Conservation (phyloP, 2,888 invertebrate species). For the Petrolisthes manimaculis region DNA sequence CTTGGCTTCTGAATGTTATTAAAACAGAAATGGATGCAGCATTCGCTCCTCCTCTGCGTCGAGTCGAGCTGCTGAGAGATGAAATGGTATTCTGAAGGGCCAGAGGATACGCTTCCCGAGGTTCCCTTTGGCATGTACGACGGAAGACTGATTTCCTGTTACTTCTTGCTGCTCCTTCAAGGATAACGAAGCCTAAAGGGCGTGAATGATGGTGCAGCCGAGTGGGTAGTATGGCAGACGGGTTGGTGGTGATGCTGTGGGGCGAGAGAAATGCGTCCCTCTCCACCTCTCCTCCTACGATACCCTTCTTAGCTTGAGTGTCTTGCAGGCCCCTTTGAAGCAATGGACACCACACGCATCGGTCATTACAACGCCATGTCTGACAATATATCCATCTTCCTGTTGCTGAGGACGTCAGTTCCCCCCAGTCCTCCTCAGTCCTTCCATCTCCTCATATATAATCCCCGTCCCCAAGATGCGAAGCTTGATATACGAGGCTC, state of each 20-base stretch:
- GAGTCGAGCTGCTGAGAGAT: constrained; percentile 55
- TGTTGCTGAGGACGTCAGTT: constrained; percentile 29
- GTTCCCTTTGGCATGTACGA: constrained; percentile 54
- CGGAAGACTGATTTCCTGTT: constrained; percentile 61
- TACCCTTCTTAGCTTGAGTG: constrained; percentile 26
- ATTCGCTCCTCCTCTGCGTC: constrained; percentile 52
- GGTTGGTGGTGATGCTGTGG: constrained; percentile 16
- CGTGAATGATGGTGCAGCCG: constrained; percentile 49
- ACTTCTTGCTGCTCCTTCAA: constrained; percentile 60
- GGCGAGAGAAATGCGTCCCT: constrained; percentile 21
- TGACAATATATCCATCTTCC: constrained; percentile 43
- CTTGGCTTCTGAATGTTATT: constrained; percentile 62
- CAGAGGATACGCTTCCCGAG: constrained; percentile 44
- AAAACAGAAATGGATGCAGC: constrained; percentile 60
- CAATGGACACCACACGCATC: constrained; percentile 29
- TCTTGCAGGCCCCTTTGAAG: constrained; percentile 35
- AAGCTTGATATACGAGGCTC: constrained; percentile 30
- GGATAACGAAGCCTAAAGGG: constrained; percentile 61
- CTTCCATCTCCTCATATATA: constrained; percentile 30
- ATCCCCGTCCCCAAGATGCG: constrained; percentile 32
- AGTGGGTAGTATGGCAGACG: constrained; percentile 25
- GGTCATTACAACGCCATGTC: constrained; percentile 32
- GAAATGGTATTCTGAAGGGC: constrained; percentile 59
- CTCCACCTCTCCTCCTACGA: constrained; percentile 12
- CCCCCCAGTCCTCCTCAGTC: background rate